Base-by-base conservation (phyloP, 2,888 invertebrate species). In the Cyclophora punctaria region DNA sequence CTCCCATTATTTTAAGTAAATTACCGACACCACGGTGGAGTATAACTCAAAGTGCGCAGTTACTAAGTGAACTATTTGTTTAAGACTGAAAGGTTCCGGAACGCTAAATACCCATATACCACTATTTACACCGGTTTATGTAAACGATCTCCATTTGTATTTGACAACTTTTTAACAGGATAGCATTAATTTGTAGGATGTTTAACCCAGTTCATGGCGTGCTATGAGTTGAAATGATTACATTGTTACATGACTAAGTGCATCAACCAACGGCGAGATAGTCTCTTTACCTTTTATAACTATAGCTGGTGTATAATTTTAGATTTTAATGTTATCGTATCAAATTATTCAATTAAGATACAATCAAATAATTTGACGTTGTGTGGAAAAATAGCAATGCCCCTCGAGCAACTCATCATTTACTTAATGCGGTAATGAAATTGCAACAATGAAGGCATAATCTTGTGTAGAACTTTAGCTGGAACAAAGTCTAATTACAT, bases 401-500 rank as follows among this genome's bases (percentile, higher is more conserved):
- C 56, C 58, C 59, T 64, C 64, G 61, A 59, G 63, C 64, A 68
- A 67, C 66, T 75, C 71, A 77, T 79, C 76, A 75, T 79, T 78
- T 74, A 69, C 68, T 75, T 75, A 75, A 77, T 77, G 68, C 73
- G 55, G 64, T 71, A 75, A 76, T 74, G 69, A 76, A 79, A 79
- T 75, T 75, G 67, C 73, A 73, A 20, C 70, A 78, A 76, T 74
- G 72, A 67, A 72, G 71, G 74, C 68, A 68, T 68, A 75, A 73
- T 68, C 67, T 68, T 65, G 69, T 60, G 69, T 67, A 66, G 73
- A 68, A 74, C 75, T 79, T 37, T 72, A 74, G 71, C 73, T 78
- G 75, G 80, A 82, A 80, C 79, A 80, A 81, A 80, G 77, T 73
- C 80, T 83, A 83, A 84, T 83, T 83, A 83, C 78, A 80, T 79